These are phyloP conservation scores for Acromyrmex heyeri DNA, from an alignment of 1,140 invertebrate genomes.

Conservation along the genomic window DNA sequence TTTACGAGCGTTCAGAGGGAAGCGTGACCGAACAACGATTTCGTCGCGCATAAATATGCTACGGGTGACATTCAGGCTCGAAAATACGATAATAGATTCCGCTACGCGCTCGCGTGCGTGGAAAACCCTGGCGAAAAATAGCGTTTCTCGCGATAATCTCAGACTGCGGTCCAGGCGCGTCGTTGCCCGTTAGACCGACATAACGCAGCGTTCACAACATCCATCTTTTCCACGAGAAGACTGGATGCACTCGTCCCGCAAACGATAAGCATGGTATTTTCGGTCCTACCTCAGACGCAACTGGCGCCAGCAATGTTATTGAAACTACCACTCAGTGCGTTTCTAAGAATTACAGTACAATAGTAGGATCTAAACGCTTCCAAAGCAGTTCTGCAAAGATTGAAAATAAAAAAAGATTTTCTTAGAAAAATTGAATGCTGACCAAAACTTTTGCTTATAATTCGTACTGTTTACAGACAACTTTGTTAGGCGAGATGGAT, in stretches of 20 bases:
- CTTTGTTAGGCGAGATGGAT: not conserved
- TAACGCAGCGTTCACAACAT: slow-evolving; percentile 7
- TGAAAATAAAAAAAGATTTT: not conserved
- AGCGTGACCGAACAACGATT: slow-evolving; percentile 62
- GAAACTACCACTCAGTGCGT: not conserved
- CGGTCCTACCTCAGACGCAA: not conserved
- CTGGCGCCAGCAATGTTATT: not conserved
- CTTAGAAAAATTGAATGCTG: not conserved
- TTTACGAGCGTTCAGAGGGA: slow-evolving; percentile 55
- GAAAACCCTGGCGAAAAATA: slow-evolving; percentile 21
- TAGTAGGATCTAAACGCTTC: not conserved
- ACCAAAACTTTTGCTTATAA: not conserved
- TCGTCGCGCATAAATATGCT: slow-evolving; percentile 24
- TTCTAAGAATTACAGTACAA: not conserved
- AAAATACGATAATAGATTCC: slow-evolving; percentile 64
- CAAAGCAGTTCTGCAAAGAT: not conserved
- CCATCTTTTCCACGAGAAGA: not conserved
- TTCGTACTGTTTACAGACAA: not conserved
- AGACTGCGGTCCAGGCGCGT: not conserved
- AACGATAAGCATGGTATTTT: slow-evolving; percentile 17
- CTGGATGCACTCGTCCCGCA: not conserved
- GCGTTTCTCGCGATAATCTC: not conserved
- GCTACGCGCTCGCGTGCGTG: not conserved
- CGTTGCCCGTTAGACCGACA: not conserved
- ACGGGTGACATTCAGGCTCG: not conserved